A percentile compares a stretch with the other conserved stretches of the same genome.
phyloP scores from a whole-genome alignment of 2,888 invertebrate genomes.

The Apomyelois bistriatella region DNA sequence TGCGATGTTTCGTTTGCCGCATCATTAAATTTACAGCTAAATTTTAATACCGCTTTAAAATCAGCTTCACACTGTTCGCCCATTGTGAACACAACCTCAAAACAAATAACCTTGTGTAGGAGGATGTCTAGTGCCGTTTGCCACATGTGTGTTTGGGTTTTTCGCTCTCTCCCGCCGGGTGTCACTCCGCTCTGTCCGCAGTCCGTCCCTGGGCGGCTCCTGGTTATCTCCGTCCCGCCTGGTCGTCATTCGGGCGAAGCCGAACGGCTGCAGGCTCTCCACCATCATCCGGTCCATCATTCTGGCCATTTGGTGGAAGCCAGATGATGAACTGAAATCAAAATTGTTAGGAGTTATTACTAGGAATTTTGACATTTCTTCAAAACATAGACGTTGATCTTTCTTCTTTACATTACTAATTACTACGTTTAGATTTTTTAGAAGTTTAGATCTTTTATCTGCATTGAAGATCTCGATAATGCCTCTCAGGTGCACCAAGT shows the following conservation, averaged over 20 bases:
- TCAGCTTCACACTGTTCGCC: neutral
- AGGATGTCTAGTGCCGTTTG: constrained; percentile 62
- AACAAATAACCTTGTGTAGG: constrained; percentile 60
- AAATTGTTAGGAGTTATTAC: neutral
- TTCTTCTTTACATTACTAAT: too few relatives aligned
- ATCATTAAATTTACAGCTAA: too few relatives aligned
- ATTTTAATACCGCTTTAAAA: neutral
- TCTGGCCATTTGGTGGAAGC: constrained; percentile 84
- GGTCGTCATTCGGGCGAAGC: constrained; percentile 82
- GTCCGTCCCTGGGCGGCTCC: constrained; percentile 52
- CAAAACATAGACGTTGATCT: too few relatives aligned
- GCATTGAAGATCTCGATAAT: too few relatives aligned
- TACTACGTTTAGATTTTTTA: too few relatives aligned
- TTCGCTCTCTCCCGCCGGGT: constrained; percentile 43
- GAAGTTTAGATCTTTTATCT: too few relatives aligned
- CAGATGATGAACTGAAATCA: constrained; percentile 72
- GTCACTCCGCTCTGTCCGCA: constrained; percentile 51
- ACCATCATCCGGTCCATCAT: constrained; percentile 87
- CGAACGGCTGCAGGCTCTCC: constrained; percentile 83
- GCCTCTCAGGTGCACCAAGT: too few relatives aligned
- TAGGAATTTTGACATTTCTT: too few relatives aligned
- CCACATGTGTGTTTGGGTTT: constrained; percentile 45
- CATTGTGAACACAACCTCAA: neutral
- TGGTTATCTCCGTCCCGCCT: constrained; percentile 57
- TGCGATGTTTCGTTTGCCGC: too few relatives aligned